Evolutionary conservation across 2,888 invertebrate species (phyloP).

Genomic region (Hypolimnas misippus): DNA sequence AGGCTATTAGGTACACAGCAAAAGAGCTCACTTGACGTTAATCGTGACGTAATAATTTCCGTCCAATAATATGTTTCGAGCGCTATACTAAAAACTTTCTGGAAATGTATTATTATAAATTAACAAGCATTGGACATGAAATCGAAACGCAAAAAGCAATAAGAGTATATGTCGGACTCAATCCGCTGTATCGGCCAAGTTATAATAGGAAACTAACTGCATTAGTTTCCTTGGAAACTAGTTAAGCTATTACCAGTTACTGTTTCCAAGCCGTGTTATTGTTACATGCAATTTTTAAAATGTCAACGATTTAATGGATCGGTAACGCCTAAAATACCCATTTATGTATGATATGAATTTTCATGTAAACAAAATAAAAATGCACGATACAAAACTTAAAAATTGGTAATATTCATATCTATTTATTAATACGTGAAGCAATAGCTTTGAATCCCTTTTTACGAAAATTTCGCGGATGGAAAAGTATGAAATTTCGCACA

Average conservation of each 20-base stretch:
- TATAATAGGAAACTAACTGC: constrained; percentile 7
- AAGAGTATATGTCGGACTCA: constrained; percentile 12
- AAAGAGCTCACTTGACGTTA: no score
- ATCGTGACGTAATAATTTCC: no score
- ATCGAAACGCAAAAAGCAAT: background rate
- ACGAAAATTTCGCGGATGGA: no score
- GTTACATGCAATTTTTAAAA: background rate
- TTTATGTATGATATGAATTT: no score
- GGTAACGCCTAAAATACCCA: background rate
- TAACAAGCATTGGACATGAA: constrained; percentile 12
- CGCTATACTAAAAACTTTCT: constrained; percentile 2
- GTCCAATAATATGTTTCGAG: no score
- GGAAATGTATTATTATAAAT: constrained; percentile 7
- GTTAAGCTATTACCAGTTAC: background rate
- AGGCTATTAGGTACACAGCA: no score
- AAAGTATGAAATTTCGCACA: no score
- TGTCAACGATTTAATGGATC: background rate
- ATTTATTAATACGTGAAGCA: no score
- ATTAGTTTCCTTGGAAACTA: constrained; percentile 4
- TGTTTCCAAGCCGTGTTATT: background rate
- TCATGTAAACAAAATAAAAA: no score
- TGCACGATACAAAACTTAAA: no score
- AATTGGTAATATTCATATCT: no score
- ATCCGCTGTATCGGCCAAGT: constrained; percentile 9
- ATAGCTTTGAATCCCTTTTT: no score